These are phyloP conservation scores for Pollachius pollachius DNA, from an alignment of 2,113 vertebrate species.

Conservation along the genomic window DNA sequence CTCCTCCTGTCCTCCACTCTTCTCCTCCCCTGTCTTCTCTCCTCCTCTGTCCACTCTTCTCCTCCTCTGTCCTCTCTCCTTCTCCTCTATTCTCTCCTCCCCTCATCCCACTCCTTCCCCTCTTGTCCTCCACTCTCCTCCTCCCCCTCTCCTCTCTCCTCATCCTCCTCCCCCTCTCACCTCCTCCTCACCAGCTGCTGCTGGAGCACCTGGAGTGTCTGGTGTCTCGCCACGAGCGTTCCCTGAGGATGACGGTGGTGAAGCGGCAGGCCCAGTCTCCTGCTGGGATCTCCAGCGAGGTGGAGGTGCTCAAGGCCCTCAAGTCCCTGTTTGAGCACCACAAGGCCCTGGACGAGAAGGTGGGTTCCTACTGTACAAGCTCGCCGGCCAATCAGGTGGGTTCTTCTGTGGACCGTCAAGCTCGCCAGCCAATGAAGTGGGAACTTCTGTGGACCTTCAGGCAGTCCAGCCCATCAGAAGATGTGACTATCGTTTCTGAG, in stretches of 20 bases:
- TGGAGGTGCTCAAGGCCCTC: constrained; percentile 92
- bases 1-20: no score
- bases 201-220: constrained; percentile 91
- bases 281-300: constrained; percentile 89
- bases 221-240: constrained; percentile 90
- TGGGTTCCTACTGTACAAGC: constrained; percentile 35
- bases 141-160: constrained; percentile 9
- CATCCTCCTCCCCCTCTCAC: background rate
- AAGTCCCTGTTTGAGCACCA: constrained; percentile 95
- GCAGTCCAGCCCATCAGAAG: no score
- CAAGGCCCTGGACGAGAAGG: constrained; percentile 94
- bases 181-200: constrained; percentile 71
- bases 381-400: background rate
- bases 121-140: background rate
- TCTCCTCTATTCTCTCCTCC: constrained; percentile 16
- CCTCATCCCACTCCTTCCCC: constrained; percentile 1
- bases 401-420: background rate
- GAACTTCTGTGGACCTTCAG: background rate
- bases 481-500: no score
- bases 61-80: constrained; percentile 22
- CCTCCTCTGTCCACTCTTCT: constrained; percentile 6
- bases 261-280: constrained; percentile 93
- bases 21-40: constrained; percentile 13
- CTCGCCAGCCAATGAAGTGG: background rate
- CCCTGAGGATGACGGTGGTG: constrained; percentile 92